Base-by-base conservation (phyloP, 2,113 vertebrate genomes). In the Platichthys stellatus region DNA sequence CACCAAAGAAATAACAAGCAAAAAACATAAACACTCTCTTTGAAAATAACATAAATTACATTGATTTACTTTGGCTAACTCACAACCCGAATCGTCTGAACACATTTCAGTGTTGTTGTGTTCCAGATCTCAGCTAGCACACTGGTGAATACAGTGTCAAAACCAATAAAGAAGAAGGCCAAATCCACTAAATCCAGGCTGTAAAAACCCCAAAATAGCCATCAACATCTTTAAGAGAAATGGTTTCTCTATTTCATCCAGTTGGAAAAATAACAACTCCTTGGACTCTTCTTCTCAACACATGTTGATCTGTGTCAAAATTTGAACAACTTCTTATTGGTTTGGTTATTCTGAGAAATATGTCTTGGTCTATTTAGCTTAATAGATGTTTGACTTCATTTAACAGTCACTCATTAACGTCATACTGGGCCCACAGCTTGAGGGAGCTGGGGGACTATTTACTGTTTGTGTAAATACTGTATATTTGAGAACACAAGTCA, bases 341-440 rank as follows among this genome's bases (percentile, higher is more conserved):
- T 11, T 13, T 43, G 40, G 40, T 43, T 43, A 51, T 7, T 20
- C 47, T 51, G 17, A 35, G n/a, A 26, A 26, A 75, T 66, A 5
- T 47, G 54, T 65, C 31, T 31, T 31, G 31, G 31, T 31, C 53
- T 68, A 18, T 60, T 38, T 13, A 59, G 26, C 5, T 21, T 24
- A 11, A 13, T 31, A 24, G 43, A 66, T 62, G 1, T 65, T 58
- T 54, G 23, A 21, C 18, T 31, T n/a, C 2, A 64, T 66, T 66
- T 38, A 63, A 58, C 54, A 59, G 45, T 47, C n/a, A 43, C 26
- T 72, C 8, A 56, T 45, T 78, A 60, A 49, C 3, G 60, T 69
- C 11, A 66, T 49, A 17, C 35, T 23, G 45, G 38, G 68, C 14
- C 51, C 47, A 45, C 2, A 18, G 14, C 23, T 38, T 61, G n/a